Percentiles rank a stretch among this genome's conserved stretches.
These are phyloP conservation scores for Epinotia nisella DNA, from an alignment of 2,888 invertebrate species.

Conservation along the genomic window DNA sequence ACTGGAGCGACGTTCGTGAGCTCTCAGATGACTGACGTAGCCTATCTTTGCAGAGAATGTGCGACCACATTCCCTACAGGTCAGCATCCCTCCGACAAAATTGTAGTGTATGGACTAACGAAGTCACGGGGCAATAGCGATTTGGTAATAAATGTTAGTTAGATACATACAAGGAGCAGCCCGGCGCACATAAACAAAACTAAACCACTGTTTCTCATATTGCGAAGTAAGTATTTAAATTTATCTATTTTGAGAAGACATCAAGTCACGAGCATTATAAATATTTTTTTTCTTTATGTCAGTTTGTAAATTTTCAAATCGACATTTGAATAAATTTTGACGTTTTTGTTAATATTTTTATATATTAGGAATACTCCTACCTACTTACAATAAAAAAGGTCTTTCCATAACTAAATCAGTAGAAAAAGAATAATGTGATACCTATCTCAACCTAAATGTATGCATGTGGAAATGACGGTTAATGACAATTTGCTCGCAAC, in stretches of 20 bases:
- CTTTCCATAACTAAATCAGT: too few relatives aligned
- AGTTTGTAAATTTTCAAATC: constrained; percentile 28
- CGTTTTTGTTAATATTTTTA: constrained; percentile 10
- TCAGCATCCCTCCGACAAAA: too few relatives aligned
- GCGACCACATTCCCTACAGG: too few relatives aligned
- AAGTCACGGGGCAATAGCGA: neutral
- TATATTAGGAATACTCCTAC: neutral
- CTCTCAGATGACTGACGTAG: too few relatives aligned
- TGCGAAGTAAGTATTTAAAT: constrained; percentile 48
- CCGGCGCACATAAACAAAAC: constrained; percentile 74
- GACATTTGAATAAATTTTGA: constrained; percentile 29
- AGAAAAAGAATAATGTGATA: neutral
- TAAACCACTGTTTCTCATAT: constrained; percentile 71
- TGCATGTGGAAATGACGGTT: neutral
- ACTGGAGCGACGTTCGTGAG: too few relatives aligned
- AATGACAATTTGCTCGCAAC: constrained; percentile 9
- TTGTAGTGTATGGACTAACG: too few relatives aligned
- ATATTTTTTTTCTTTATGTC: constrained; percentile 13
- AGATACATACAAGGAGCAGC: constrained; percentile 72
- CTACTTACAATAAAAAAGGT: neutral
- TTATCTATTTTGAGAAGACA: constrained; percentile 42
- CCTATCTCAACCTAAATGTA: too few relatives aligned
- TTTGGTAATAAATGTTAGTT: neutral
- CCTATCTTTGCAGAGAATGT: too few relatives aligned
- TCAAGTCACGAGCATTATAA: constrained; percentile 6